Base-by-base conservation (phyloP, 2,113 vertebrate species). In the Engystomops pustulosus region DNA sequence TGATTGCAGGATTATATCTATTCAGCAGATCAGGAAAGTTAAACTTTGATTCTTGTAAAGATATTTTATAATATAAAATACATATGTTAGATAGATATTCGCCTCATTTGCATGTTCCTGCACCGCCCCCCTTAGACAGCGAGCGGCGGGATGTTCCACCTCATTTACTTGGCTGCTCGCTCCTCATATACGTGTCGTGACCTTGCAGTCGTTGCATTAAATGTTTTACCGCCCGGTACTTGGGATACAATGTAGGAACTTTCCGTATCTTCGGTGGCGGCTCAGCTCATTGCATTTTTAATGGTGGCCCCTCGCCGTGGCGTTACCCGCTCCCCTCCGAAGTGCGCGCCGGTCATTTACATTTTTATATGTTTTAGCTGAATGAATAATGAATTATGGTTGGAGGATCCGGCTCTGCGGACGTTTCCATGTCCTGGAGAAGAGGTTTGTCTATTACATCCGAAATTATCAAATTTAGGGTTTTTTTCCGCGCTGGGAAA, bases 361-460 rank as follows among this genome's bases (percentile, higher is more conserved):
- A 79, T 79, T 79, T 79, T 79, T 79, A 79, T 79, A 79, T 79
- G 77, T 41, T 79, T 79, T 79, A 79, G 58, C n/a, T 25, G 55
- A 79, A 79, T 79, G 77, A 79, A 79, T 79, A 79, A 79, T 79
- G 77, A 79, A 79, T 79, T 65, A 67, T 18, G 77, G 77, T 47
- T 8, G 30, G 23, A 65, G 65, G 53, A 62, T 25, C 36, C 6
- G 58, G 77, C 23, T 38, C 58, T 65, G 23, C 27, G 77, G 58
- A 79, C 45, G 36, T 45, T 36, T 65, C 36, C 44, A 67, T 67
- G 58, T 79, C 77, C 58, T 30, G 32, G 30, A 25, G 30, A 32
- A 65, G 77, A 36, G 58, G 44, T 14, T 36, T 53, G 36, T 38
- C 74, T 58, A 55, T 58, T 77, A 36, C 18, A 53, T 76, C 20